phyloP scores from a whole-genome alignment of 2,113 vertebrate species.

The Toxostoma redivivum region DNA sequence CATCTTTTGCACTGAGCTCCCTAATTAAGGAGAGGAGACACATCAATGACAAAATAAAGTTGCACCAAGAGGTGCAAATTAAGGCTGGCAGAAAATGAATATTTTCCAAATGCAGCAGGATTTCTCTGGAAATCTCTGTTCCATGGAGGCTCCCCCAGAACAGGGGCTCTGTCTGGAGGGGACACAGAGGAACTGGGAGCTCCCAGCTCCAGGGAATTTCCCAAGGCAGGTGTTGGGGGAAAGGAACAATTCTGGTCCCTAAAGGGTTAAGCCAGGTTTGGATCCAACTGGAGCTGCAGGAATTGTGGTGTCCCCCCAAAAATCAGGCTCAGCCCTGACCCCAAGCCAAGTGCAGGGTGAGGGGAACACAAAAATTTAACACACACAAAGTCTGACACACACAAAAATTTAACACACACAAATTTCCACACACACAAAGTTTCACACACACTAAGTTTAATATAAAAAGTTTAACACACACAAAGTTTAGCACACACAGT shows the following conservation, averaged over 20 bases:
- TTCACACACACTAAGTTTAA: too few species aligned
- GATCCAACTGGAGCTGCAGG: too few species aligned
- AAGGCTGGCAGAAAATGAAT: background rate
- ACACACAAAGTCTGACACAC: too few species aligned
- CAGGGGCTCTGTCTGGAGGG: background rate
- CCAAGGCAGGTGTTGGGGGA: background rate
- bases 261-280: background rate
- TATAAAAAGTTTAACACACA: too few species aligned
- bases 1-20: too few species aligned
- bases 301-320: background rate
- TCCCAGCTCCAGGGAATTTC: background rate
- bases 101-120: background rate
- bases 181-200: background rate
- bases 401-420: too few species aligned
- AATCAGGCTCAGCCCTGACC: background rate
- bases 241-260: background rate
- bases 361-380: background rate
- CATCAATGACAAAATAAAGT: background rate
- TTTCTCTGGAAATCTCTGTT: background rate
- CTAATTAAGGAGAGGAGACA: too few species aligned
- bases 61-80: background rate
- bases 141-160: background rate
- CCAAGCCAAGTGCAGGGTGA: fast-evolving
- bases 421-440: too few species aligned
- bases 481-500: too few species aligned